Evolutionary conservation across 2,113 vertebrate genomes (phyloP).

Genomic region (Macaca nemestrina): DNA sequence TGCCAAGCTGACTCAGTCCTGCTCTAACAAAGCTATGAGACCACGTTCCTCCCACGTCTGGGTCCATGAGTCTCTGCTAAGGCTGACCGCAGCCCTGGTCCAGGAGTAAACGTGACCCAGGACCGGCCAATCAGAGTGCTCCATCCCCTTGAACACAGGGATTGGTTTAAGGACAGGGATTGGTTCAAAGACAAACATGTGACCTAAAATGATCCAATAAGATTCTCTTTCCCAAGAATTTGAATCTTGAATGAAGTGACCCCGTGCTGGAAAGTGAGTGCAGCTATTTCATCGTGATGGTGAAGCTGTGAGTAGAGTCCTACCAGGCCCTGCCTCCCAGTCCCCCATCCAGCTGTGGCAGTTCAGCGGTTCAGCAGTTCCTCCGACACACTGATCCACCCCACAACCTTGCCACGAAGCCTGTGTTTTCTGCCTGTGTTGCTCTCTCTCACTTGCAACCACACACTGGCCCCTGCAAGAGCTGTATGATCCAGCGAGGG

Average conservation of each 20-base stretch:
- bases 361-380: too few relatives aligned
- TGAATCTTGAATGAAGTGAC: neutral
- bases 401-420: neutral
- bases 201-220: neutral
- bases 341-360: accelerated
- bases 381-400: neutral
- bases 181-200: neutral
- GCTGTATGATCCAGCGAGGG: neutral
- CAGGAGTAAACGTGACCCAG: neutral
- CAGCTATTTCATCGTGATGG: neutral
- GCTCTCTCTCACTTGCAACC: neutral
- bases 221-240: neutral
- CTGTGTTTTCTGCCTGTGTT: neutral
- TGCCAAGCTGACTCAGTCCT: neutral
- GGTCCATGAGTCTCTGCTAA: neutral
- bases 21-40: neutral
- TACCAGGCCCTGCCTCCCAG: neutral
- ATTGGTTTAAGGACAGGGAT: neutral
- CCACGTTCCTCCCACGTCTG: neutral
- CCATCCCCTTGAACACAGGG: neutral
- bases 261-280: neutral
- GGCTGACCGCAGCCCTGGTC: neutral
- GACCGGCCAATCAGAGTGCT: neutral
- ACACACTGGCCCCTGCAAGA: neutral
- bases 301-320: neutral